Evolutionary conservation across 2,888 invertebrate species (phyloP), one percentile per base, ranked within the genome.

Genomic region (Brachynemurus nebulosus): DNA sequence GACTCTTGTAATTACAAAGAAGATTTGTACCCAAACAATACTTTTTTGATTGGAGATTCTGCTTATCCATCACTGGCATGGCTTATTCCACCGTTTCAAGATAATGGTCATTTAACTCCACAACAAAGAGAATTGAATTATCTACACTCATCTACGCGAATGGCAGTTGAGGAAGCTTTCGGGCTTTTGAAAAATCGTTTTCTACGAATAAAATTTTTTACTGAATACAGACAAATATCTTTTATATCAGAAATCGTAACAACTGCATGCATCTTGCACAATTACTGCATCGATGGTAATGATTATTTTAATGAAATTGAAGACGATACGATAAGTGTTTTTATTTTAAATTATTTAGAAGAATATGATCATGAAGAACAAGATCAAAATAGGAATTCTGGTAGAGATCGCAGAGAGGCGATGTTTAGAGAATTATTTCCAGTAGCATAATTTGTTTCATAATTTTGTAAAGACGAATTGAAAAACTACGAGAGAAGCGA

Each of bases 41-140:
- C 44, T 25, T 52, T 49, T 41, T 42, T 52, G 18, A 47, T 51
- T 42, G 50, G 50, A 16, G 50, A 52, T 49, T 49, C 51, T 20
- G 50, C 50, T 8, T 52, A 51, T 47, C 48, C 49, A 14, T 49
- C 46, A 4, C 34, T 51, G 14, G 23, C 45, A 11, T 50, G 49
- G 49, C 42, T 51, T 8, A 44, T 52, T 33, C 38, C 48, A 34
- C 47, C 46, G 37, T 48, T 48, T 45, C 40, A 44, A 35, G 45
- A 46, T 27, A 49, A 48, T 49, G 47, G 45, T 21, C 36, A 37
- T 35, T 38, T 47, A 40, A 36, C 48, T 25, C 43, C 27, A 3
- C 40, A 47, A 23, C 45, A 47, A 43, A 45, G 6, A 2, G 43
- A 48, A 44, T 47, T 49, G n/a, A 49, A 49, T 43, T 47, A 37